These are phyloP conservation scores for Heliconius ismenius DNA, from an alignment of 2,888 invertebrate species.

Conservation along the genomic window DNA sequence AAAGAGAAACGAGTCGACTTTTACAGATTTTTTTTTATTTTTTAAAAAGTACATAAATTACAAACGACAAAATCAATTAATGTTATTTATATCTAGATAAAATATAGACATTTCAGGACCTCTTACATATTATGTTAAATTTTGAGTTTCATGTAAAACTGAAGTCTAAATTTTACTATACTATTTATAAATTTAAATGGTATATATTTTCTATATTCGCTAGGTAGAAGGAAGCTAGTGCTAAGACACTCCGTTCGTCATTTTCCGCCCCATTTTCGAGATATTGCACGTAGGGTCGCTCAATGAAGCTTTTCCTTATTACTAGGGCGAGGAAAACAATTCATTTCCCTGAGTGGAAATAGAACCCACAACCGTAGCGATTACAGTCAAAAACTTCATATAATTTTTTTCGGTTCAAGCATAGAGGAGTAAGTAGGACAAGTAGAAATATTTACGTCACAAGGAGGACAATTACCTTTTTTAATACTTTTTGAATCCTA, in stretches of 20 bases:
- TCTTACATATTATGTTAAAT: background rate
- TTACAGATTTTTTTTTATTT: background rate
- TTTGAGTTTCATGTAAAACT: background rate
- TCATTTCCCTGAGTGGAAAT: too few relatives aligned
- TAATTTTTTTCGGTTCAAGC: background rate
- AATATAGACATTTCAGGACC: background rate
- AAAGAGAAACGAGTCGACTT: conserved; percentile 2
- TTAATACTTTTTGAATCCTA: background rate
- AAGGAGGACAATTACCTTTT: background rate
- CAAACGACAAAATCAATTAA: background rate
- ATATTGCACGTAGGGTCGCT: background rate
- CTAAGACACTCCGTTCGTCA: background rate
- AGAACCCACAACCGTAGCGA: background rate
- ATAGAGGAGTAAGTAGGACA: background rate
- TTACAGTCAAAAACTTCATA: too few relatives aligned
- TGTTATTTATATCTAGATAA: background rate
- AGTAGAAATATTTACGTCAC: background rate
- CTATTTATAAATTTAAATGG: background rate
- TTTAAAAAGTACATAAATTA: background rate
- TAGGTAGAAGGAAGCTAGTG: background rate
- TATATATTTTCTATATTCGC: background rate
- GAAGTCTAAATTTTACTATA: background rate
- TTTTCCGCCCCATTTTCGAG: background rate
- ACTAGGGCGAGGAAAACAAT: background rate
- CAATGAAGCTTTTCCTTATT: background rate